Evolutionary conservation across 2,888 invertebrate genomes (phyloP), one percentile per base, ranked within the genome.

Genomic region (Drosophila monieri): DNA sequence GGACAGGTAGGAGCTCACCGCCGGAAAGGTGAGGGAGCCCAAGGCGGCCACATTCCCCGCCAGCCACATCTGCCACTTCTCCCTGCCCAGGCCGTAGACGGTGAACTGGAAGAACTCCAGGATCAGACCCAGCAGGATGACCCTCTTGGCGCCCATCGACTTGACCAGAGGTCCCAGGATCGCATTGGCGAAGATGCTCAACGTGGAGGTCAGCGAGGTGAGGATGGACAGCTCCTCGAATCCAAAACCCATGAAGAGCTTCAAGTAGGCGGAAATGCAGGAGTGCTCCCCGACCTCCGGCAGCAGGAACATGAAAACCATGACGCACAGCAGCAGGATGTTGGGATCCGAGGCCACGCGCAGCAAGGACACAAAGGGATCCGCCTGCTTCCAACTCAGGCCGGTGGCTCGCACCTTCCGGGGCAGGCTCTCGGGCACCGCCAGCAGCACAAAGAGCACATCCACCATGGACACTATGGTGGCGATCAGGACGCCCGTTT

Each of bases 61-160:
- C 37, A 97, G 96, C 99, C 99, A 99, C 97, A 99, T 99, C 96
- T 99, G 98, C 96, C 98, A 98, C 74, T 95, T 96, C 88, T 97
- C 96, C 81, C 97, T 97, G 61, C 98, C 98, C 89, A 99, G 97
- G 37, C 98, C 98, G 91, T 97, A 99, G 96, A 98, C 98, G 93
- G 98, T 95, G 73, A 99, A 93, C 92, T 99, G 99, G 83, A 98
- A 93, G 95, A 98, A 96, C 93, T 99, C 99, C 92, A 99, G 98
- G 70, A 97, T 92, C 73, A 99, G 94, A 54, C 99, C 99, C 89
- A 99, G 93, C 94, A 99, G 97, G 85, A 99, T 99, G 57, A 99
- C 98, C 91, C 97, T 97, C 92, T 99, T 99, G 77, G 97, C 96
- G 80, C 99, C 99, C 52, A 98, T 94, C 77, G 81, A 80, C 67